Conservation (phyloP, 2,113 vertebrate species). For the Ceyx melanurus region DNA sequence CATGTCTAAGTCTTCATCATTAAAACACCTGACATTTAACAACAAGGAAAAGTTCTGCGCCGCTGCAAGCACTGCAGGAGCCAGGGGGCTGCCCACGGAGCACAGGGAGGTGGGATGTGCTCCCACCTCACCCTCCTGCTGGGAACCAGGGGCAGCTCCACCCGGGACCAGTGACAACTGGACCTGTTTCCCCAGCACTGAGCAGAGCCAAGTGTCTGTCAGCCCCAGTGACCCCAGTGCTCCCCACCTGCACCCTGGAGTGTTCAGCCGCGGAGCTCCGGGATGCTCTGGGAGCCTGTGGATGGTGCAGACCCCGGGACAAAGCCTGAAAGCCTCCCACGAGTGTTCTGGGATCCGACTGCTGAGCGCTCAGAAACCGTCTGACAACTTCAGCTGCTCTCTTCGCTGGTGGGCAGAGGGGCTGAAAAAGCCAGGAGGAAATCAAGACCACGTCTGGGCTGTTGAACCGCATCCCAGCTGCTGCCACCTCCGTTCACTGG, state of each 20-base stretch:
- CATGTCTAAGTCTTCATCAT: neutral
- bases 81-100: neutral
- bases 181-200: accelerated
- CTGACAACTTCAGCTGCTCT: neutral
- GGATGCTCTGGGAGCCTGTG: accelerated
- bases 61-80: accelerated
- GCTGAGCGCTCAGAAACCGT: accelerated
- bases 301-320: neutral
- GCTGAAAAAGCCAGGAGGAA: neutral
- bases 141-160: neutral
- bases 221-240: accelerated
- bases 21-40: accelerated
- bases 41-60: neutral
- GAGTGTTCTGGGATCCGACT: neutral
- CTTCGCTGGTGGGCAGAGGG: neutral
- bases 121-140: neutral
- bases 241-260: accelerated
- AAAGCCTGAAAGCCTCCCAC: neutral
- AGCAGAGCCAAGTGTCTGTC: accelerated
- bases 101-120: neutral
- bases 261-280: neutral
- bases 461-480: neutral
- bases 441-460: neutral
- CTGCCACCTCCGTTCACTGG: neutral
- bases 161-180: accelerated